A percentile compares a stretch with the other conserved stretches of the same genome.
phyloP scores from a whole-genome alignment of 2,797 vertebrate genomes.

The Sarcoramphus papa region DNA sequence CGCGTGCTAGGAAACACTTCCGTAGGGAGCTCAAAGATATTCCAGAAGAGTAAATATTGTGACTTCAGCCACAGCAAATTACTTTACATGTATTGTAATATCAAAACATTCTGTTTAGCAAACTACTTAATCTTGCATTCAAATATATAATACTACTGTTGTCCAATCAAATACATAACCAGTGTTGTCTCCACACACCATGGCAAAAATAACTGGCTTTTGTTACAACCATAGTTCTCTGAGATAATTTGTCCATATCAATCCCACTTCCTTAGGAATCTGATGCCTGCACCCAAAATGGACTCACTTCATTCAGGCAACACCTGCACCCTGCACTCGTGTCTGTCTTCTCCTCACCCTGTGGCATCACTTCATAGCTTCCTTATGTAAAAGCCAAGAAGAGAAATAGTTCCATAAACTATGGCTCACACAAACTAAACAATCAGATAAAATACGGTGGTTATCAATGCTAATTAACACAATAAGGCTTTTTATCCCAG shows the following conservation, averaged over 20 bases:
- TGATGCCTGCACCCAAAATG: not conserved
- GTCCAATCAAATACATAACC: not conserved
- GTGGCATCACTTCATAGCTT: not conserved
- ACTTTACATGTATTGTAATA: not conserved
- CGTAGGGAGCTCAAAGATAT: not conserved
- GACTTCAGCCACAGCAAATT: not conserved
- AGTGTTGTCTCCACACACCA: not conserved
- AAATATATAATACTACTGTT: not conserved
- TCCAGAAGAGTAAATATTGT: not conserved
- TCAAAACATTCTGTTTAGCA: not conserved
- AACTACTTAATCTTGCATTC: not conserved
- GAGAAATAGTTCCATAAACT: not conserved
- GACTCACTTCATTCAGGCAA: not conserved
- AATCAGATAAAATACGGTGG: not conserved
- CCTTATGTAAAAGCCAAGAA: not conserved
- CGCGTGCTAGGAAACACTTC: not conserved
- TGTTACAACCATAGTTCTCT: not conserved
- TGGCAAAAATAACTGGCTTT: not conserved
- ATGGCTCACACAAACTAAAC: not conserved
- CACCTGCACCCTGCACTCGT: not conserved
- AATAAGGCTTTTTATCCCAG: not conserved
- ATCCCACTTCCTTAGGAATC: not conserved
- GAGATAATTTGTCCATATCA: not conserved
- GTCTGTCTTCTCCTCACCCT: not conserved
- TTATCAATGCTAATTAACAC: not conserved